Evolutionary conservation across 2,113 vertebrate species (phyloP), one percentile per base, ranked within the genome.

Genomic region (Raja brachyura): DNA sequence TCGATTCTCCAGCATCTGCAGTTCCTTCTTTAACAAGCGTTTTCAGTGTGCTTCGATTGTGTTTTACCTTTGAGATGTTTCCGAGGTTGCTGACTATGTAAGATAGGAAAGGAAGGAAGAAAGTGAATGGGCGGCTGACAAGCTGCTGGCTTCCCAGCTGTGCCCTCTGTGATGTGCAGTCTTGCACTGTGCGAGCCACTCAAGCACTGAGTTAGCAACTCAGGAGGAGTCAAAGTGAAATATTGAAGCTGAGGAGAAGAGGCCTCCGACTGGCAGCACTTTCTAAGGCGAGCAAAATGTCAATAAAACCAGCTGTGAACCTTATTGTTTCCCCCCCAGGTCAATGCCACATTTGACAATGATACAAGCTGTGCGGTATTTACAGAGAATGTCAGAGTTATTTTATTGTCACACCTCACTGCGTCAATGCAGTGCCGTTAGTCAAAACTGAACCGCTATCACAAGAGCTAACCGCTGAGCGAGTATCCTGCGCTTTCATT

Each of bases 301-400:
- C 90, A 92, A 74, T 92, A 92, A 92, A 74, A 73, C 90, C 33
- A 70, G 33, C 66, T 54, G 90, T 54, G 63, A 74, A 54, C 18
- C 68, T 92, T 92, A 74, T 92, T 92, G 90, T 92, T 74, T 39
- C 70, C 70, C 88, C 66, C 88, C 68, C 39, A 92, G 68, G 66
- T 92, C 88, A 92, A 33, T 92, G 66, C 88, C 20, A 13, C 73
- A 33, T 74, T 25, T 28, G 90, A 39, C 90, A 92, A 54, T 73
- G 48, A 20, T 66, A 73, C 90, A 39, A 3, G 20, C 68, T 73
- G 90, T 54, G 90, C 22, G 6, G 68, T 48, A 92, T 73, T 74
- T 73, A 73, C 33, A 92, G 33, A 39, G 73, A 92, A 74, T 74
- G 90, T 73, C 90, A 74, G 68, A 25, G 16, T 22, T 28, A 54